Percentiles rank a stretch among this genome's conserved stretches.
These are phyloP conservation scores for Drosophila gaucha DNA, from an alignment of 2,888 invertebrate species.

Conservation along the genomic window DNA sequence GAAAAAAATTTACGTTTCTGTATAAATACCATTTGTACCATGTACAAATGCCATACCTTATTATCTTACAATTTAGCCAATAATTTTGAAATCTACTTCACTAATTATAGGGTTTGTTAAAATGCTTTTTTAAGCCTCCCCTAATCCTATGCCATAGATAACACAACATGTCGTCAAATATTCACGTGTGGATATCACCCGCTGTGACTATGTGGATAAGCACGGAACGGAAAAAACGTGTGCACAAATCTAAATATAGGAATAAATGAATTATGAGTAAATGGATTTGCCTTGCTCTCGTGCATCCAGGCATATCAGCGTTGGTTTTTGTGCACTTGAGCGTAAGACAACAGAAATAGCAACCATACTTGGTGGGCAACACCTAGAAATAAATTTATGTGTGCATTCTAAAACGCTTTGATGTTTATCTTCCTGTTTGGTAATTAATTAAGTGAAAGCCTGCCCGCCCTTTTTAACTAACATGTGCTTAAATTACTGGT, in stretches of 20 bases:
- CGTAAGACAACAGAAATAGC: constrained; percentile 68
- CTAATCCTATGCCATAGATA: neutral
- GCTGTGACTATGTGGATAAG: constrained; percentile 31
- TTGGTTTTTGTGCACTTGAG: constrained; percentile 56
- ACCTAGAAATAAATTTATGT: constrained; percentile 34
- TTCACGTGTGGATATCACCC: constrained; percentile 34
- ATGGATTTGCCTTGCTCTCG: constrained; percentile 75
- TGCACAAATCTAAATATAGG: constrained; percentile 64
- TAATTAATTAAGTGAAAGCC: constrained; percentile 80
- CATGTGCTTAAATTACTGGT: constrained; percentile 49
- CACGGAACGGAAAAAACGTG: constrained; percentile 37
- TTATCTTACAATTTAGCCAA: no score
- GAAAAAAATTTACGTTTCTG: no score
- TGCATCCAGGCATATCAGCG: constrained; percentile 53
- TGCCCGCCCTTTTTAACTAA: constrained; percentile 47
- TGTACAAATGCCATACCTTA: no score
- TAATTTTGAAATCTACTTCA: no score
- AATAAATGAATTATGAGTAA: constrained; percentile 82
- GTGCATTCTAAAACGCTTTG: constrained; percentile 73
- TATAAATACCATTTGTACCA: no score
- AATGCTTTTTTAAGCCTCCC: constrained; percentile 10
- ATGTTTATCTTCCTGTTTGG: constrained; percentile 68
- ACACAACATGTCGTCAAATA: constrained; percentile 5
- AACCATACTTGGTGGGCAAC: constrained; percentile 17
- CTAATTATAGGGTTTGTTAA: neutral